Percentiles rank a stretch among this genome's conserved stretches.
Evolutionary conservation across 2,113 vertebrate genomes (phyloP).

Genomic region (Entelurus aequoreus): DNA sequence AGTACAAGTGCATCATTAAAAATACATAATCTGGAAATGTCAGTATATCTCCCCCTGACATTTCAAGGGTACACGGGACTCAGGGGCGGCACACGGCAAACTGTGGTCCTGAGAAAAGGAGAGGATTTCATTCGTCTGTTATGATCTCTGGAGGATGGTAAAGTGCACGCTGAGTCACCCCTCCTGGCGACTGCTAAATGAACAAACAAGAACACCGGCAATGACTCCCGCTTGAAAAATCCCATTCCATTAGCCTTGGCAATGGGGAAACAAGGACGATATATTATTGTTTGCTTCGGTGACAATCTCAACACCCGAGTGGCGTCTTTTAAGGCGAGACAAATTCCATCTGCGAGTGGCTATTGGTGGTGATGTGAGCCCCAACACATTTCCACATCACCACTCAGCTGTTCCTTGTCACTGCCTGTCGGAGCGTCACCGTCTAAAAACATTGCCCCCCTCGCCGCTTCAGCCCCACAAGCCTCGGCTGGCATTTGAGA

Average conservation of each 20-base stretch:
- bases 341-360: slow-evolving; percentile 21
- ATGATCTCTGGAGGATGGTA: neutral
- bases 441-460: slow-evolving; percentile 50
- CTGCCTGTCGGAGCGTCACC: slow-evolving; percentile 42
- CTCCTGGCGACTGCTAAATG: slow-evolving; percentile 3
- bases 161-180: slow-evolving; percentile 10
- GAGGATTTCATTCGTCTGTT: slow-evolving; percentile 12
- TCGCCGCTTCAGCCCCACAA: slow-evolving; percentile 26
- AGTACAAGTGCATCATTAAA: slow-evolving; percentile 12
- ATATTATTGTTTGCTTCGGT: neutral
- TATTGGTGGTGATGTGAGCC: slow-evolving; percentile 26
- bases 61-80: slow-evolving; percentile 19
- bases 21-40: slow-evolving; percentile 38
- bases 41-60: slow-evolving; percentile 30
- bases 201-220: slow-evolving; percentile 5
- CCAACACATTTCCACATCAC: slow-evolving; percentile 36
- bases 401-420: slow-evolving; percentile 48
- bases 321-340: slow-evolving; percentile 9
- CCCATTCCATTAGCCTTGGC: too few species aligned
- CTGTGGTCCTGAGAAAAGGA: slow-evolving; percentile 4
- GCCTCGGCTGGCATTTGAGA: slow-evolving; percentile 37
- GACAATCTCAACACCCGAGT: neutral
- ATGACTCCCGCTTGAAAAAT: neutral
- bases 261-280: neutral
- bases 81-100: slow-evolving; percentile 12